Evolutionary conservation across 2,888 invertebrate genomes (phyloP), one percentile per base, ranked within the genome.

Genomic region (Nephrotoma flavescens): DNA sequence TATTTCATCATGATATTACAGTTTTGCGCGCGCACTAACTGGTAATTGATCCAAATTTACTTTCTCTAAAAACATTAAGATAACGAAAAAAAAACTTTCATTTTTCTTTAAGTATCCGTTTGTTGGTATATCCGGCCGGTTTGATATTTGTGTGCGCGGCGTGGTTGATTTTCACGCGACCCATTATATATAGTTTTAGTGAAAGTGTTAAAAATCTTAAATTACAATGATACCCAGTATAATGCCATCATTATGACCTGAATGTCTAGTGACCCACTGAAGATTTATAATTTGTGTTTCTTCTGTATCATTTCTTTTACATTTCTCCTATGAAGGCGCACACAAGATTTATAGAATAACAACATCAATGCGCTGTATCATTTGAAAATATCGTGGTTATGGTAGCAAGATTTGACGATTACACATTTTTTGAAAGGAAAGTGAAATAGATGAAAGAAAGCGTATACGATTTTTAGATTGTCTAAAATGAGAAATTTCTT

Each of bases 211-310:
- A 31, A 71, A 71, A 71, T 71, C 9, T 12, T 31, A 71, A 71
- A 71, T n/a, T 15, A 83, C 31, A 83, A 83, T 83, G 83, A 4
- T 83, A 41, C 4, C 52, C 41, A 83, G 12, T 83, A 42, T 15
- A 85, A 85, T 85, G 15, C 42, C 2, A 85, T 85, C 42, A 85
- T 44, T 44, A 90, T 90, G 91, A 91, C 90, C 90, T 90, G 90
- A 90, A 91, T 91, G 90, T 91, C 91, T 90, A 91, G 90, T 91
- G 91, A 91, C 90, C 90, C 91, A 91, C 90, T 91, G 86, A 87
- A 86, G 86, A 85, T 86, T 86, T 87, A 44, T 85, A 42, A 44
- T 85, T 85, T 44, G 44, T 85, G 19, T 85, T 85, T 42, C 44
- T 85, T 42, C 44, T 42, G 41, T 85, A 42, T 85, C 42, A 85